A percentile compares a stretch with the other conserved stretches of the same genome.
Conservation (phyloP, 2,797 vertebrate species). For the Gadopsis marmoratus region DNA sequence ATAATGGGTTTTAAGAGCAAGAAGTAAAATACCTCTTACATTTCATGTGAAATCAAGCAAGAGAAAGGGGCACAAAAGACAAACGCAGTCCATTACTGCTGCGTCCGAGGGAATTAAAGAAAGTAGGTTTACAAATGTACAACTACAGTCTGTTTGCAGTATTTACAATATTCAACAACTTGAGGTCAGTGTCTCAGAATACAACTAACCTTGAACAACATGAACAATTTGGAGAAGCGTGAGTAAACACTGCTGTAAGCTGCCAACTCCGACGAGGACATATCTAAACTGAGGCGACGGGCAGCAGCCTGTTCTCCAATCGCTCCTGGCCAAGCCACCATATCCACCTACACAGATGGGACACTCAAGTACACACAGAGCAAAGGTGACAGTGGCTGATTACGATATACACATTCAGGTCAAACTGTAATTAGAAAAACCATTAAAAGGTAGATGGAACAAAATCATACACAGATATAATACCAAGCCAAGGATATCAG, state of each 20-base stretch:
- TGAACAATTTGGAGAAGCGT: background rate
- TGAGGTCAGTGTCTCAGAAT: background rate
- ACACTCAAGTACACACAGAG: background rate
- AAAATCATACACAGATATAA: background rate
- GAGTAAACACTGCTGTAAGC: slow-evolving; percentile 23
- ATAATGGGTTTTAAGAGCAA: background rate
- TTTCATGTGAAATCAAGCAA: background rate
- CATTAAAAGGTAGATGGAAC: background rate
- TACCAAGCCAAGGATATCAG: background rate
- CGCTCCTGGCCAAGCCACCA: background rate
- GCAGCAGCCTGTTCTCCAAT: slow-evolving; percentile 11
- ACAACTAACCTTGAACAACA: slow-evolving; percentile 2
- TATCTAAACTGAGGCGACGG: slow-evolving; percentile 25
- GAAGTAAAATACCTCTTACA: background rate
- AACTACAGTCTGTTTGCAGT: background rate
- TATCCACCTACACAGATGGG: slow-evolving; percentile 22
- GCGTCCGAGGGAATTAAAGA: too few species aligned
- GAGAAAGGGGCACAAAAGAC: background rate
- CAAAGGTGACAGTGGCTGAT: background rate
- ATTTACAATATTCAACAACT: background rate
- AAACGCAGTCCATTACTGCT: background rate
- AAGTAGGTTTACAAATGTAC: too few species aligned
- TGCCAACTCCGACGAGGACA: slow-evolving; percentile 9
- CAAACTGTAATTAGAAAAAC: background rate
- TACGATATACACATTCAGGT: background rate